Conservation (phyloP, 1,140 invertebrate species). For the Drusus annulatus region DNA sequence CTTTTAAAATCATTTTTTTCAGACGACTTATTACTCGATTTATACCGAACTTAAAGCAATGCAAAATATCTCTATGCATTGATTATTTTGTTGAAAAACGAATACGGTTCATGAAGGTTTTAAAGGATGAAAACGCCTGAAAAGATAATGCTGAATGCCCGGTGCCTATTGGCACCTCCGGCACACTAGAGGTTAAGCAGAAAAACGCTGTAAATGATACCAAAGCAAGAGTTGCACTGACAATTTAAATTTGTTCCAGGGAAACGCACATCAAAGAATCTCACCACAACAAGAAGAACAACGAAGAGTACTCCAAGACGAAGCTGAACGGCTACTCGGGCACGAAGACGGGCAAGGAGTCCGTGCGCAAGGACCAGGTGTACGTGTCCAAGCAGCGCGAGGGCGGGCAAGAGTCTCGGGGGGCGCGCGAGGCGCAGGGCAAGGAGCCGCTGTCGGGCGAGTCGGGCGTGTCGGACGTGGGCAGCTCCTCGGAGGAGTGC, state of each 20-base stretch:
- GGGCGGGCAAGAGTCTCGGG: not conserved
- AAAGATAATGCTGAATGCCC: too few relatives aligned
- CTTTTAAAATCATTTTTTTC: too few relatives aligned
- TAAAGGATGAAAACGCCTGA: too few relatives aligned
- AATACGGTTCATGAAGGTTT: too few relatives aligned
- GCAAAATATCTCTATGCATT: too few relatives aligned
- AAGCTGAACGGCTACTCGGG: constrained; percentile 13
- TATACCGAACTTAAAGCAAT: too few relatives aligned
- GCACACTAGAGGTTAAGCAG: too few relatives aligned
- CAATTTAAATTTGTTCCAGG: constrained; percentile 3
- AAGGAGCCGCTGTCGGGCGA: constrained; percentile 1
- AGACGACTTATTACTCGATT: too few relatives aligned
- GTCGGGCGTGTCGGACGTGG: constrained; percentile 37
- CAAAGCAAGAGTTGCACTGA: not conserved
- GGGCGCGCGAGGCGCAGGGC: not conserved
- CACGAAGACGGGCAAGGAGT: not conserved
- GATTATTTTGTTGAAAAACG: too few relatives aligned
- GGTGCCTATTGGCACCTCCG: too few relatives aligned
- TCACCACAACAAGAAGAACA: constrained; percentile 40
- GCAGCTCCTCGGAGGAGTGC: constrained; percentile 39
- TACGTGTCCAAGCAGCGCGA: not conserved
- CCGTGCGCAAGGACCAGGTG: constrained; percentile 3
- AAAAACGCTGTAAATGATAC: not conserved
- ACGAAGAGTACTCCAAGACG: constrained; percentile 27
- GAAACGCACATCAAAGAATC: constrained; percentile 18